These are phyloP conservation scores for Sebastes steindachneri DNA, from an alignment of 2,797 vertebrate genomes.

Conservation along the genomic window DNA sequence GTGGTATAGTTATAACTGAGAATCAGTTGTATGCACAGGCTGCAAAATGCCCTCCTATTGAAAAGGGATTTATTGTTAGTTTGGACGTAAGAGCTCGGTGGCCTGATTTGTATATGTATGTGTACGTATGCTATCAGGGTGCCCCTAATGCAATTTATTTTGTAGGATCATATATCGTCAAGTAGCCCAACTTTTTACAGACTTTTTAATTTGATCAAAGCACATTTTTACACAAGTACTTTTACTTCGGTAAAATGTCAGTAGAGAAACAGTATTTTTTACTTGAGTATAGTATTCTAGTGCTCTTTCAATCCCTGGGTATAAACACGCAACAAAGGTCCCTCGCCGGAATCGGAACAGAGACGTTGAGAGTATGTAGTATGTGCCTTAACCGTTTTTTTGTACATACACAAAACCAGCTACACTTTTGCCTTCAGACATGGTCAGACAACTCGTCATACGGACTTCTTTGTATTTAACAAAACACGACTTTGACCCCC, in stretches of 20 bases:
- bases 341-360: accelerated
- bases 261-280: not conserved
- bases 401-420: no score
- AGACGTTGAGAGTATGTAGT: no score
- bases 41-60: not conserved
- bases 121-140: not conserved
- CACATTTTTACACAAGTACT: not conserved
- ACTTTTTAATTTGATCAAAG: not conserved
- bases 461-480: not conserved
- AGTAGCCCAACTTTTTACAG: no score
- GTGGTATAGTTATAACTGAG: not conserved
- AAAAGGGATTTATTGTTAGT: not conserved
- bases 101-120: not conserved
- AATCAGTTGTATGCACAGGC: not conserved
- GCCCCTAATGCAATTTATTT: not conserved
- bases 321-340: no score
- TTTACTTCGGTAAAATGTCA: not conserved
- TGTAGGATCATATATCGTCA: not conserved
- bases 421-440: no score
- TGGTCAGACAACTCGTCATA: no score
- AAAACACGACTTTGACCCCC: not conserved
- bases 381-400: no score
- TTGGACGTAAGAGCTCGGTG: not conserved
- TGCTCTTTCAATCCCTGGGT: no score
- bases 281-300: not conserved